Evolutionary conservation across 2,888 invertebrate species (phyloP), one percentile per base, ranked within the genome.

Genomic region (Andrena dorsata): DNA sequence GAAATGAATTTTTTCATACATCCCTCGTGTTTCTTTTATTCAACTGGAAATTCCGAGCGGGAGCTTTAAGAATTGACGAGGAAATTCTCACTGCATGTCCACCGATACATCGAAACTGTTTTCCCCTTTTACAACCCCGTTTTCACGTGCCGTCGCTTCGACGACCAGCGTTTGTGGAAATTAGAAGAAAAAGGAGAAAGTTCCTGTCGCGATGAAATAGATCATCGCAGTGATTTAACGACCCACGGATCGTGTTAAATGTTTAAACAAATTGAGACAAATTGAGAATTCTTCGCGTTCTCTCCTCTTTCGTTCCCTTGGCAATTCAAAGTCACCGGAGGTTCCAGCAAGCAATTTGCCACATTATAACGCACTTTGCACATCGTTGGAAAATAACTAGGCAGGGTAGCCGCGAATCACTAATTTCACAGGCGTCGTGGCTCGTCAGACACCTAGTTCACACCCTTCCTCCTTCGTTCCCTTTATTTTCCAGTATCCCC

Each of bases 311-410:
- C 13, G 32, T 49, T 74, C 16, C 74, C 30, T 28, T 26, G 7
- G 32, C 0, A 8, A 32, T 56, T 32, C 35, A 28, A 20, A 20
- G 32, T 26, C n/a, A 60, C 32, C 32, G 10, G 23, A 47, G 32
- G 35, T 28, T 10, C 63, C 23, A 41, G 35, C 60, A 23, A 28
- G 35, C 56, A 70, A 51, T 72, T 63, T 32, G 63, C 71, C 32
- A 30, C 47, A 20, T 78, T 76, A 78, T 68, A 78, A 51, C n/a
- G 26, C 47, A 78, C 76, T 78, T 78, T 32, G 41, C 78, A 76
- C 77, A 47, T 76, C 16, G n/a, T 20, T 47, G 32, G 56, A 68
- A 68, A 76, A 63, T 49, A 60, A 74, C 65, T 28, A 41, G 30
- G 35, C 20, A 10, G 16, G 47, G 23, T 28, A 35, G 58, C 5